Conservation (phyloP, 2,888 invertebrate species). For the Yponomeuta plumbellus region DNA sequence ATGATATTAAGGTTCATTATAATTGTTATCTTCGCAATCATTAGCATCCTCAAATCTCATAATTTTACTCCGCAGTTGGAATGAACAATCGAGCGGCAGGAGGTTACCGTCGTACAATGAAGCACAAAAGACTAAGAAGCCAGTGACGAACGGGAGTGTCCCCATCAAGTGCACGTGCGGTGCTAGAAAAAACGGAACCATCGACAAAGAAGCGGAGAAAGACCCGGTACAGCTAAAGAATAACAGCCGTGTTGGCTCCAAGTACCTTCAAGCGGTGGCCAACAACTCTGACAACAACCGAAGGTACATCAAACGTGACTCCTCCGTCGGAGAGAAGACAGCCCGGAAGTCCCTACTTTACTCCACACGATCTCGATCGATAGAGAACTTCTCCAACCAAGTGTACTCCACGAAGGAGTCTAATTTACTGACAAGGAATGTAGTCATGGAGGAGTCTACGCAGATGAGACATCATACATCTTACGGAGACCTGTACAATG, state of each 20-base stretch:
- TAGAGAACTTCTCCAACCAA: slow-evolving; percentile 66
- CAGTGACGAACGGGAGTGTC: slow-evolving; percentile 54
- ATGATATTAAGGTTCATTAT: too few species aligned
- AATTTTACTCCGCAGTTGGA: slow-evolving; percentile 56
- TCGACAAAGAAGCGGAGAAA: slow-evolving; percentile 43
- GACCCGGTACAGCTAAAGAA: slow-evolving; percentile 55
- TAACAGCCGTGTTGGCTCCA: slow-evolving; percentile 67
- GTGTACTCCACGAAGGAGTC: slow-evolving; percentile 44
- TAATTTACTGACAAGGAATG: slow-evolving; percentile 36
- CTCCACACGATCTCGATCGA: slow-evolving; percentile 63
- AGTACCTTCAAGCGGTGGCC: slow-evolving; percentile 67
- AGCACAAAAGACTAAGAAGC: slow-evolving; percentile 73
- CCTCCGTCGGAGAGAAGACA: slow-evolving; percentile 55
- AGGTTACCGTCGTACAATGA: slow-evolving; percentile 73
- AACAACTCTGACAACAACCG: slow-evolving; percentile 44
- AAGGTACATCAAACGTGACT: slow-evolving; percentile 58
- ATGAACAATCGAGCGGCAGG: slow-evolving; percentile 71
- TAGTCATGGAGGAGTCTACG: slow-evolving; percentile 53
- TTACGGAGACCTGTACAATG: slow-evolving; percentile 65
- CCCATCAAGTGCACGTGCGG: slow-evolving; percentile 65
- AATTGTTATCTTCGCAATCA: slow-evolving; percentile 8
- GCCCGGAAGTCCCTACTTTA: slow-evolving; percentile 48
- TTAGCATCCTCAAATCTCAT: background rate
- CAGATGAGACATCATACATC: slow-evolving; percentile 66
- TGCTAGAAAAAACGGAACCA: slow-evolving; percentile 51